A percentile compares a stretch with the other conserved stretches of the same genome.
phyloP scores from a whole-genome alignment of 2,797 vertebrate species.

The Botia kubotai region DNA sequence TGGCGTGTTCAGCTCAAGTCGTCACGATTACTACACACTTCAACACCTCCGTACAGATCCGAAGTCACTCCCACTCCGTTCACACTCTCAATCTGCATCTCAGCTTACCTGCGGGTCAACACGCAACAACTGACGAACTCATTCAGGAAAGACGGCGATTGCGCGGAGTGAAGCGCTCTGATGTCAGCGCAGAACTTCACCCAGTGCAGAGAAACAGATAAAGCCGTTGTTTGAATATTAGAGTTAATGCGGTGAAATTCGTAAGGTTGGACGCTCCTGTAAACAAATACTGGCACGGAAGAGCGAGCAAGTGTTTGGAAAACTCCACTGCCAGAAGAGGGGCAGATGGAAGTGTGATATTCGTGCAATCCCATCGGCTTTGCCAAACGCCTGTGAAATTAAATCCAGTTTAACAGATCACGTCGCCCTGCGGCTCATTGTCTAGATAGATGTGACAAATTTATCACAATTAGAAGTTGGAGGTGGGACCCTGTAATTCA shows the following conservation, averaged over 20 bases:
- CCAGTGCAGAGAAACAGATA: conserved; percentile 21
- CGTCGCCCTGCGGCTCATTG: conserved; percentile 32
- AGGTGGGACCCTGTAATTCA: conserved; percentile 23
- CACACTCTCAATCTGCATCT: conserved; percentile 43
- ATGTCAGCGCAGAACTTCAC: conserved; percentile 10
- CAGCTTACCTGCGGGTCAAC: conserved; percentile 54
- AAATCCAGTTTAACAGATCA: conserved; percentile 43
- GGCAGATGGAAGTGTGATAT: conserved; percentile 34
- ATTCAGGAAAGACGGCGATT: conserved; percentile 56
- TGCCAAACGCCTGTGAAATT: conserved; percentile 44
- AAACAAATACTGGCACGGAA: conserved; percentile 39
- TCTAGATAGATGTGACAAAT: conserved; percentile 41
- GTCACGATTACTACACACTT: conserved; percentile 56
- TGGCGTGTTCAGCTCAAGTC: conserved; percentile 48
- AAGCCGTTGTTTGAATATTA: conserved; percentile 39
- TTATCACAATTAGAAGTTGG: conserved; percentile 43
- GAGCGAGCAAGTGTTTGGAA: conserved; percentile 14
- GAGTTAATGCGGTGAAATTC: conserved; percentile 30
- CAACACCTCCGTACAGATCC: conserved; percentile 47
- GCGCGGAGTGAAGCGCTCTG: neutral
- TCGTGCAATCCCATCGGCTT: conserved; percentile 14
- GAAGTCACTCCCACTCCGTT: conserved; percentile 35
- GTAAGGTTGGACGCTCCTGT: conserved; percentile 26
- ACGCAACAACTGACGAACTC: conserved; percentile 50
- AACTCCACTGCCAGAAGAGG: conserved; percentile 19